Evolutionary conservation across 2,797 vertebrate genomes (phyloP).

Genomic region (Melanotaenia maccullochi): DNA sequence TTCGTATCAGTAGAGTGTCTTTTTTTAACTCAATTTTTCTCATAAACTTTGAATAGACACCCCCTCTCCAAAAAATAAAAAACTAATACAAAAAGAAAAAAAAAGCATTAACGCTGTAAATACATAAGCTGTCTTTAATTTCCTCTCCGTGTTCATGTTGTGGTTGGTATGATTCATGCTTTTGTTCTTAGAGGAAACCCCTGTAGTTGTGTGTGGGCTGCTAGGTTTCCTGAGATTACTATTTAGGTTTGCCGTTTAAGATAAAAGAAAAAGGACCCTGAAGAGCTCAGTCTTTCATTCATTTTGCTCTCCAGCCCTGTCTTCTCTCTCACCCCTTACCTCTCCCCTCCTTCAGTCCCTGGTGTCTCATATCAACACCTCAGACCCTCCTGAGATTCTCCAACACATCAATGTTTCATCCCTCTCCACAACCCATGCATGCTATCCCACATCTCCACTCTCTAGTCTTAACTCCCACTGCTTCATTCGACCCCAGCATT

Average conservation of each 20-base stretch:
- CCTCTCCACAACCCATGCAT: slow-evolving; percentile 21
- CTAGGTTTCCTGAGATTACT: slow-evolving; percentile 37
- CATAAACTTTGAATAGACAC: too few species aligned
- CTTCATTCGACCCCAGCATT: slow-evolving; percentile 36
- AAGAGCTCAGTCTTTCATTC: slow-evolving; percentile 18
- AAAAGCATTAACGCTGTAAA: too few species aligned
- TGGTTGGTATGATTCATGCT: slow-evolving; percentile 15
- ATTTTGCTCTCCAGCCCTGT: slow-evolving; percentile 16
- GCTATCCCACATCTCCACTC: slow-evolving; percentile 29
- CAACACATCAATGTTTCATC: slow-evolving; percentile 21
- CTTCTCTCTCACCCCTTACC: background rate
- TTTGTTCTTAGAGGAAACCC: slow-evolving; percentile 41
- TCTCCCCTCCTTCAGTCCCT: slow-evolving; percentile 12
- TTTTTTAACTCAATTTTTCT: too few species aligned
- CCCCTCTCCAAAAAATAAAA: too few species aligned
- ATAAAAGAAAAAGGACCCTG: slow-evolving; percentile 46
- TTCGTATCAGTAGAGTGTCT: too few species aligned
- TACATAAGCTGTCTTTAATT: slow-evolving; percentile 18
- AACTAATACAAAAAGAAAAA: too few species aligned
- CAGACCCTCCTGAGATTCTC: slow-evolving; percentile 29
- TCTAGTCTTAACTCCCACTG: slow-evolving; percentile 23
- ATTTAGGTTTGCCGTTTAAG: slow-evolving; percentile 27
- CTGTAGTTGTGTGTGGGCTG: slow-evolving; percentile 26
- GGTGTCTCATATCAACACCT: slow-evolving; percentile 19
- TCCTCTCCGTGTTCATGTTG: slow-evolving; percentile 6